Evolutionary conservation across 2,797 vertebrate genomes (phyloP).

Genomic region (Paramormyrops hopkinsi): DNA sequence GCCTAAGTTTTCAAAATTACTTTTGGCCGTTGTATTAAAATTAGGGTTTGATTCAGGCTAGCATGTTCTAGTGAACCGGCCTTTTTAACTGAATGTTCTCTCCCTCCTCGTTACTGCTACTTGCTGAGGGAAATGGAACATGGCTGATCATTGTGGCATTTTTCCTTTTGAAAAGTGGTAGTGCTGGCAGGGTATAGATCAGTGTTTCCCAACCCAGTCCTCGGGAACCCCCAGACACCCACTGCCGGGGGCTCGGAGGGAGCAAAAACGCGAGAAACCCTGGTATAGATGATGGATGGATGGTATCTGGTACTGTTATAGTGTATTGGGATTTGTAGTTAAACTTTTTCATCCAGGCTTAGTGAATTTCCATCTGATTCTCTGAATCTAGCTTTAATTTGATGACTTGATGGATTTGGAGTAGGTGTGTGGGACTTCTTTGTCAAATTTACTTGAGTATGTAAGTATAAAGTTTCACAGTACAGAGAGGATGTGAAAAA

Average conservation of each 20-base stretch:
- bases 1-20: not conserved
- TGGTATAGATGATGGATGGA: not conserved
- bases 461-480: not conserved
- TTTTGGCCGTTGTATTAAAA: not conserved
- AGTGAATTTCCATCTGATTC: not conserved
- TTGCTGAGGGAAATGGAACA: not conserved
- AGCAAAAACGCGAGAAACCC: not conserved
- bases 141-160: not conserved
- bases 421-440: not conserved
- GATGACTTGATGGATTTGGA: not conserved
- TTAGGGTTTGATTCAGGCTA: not conserved
- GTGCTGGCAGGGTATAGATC: not conserved
- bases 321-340: not conserved
- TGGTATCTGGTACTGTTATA: not conserved
- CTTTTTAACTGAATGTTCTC: not conserved
- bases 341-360: not conserved
- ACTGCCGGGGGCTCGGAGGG: not conserved
- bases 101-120: not conserved
- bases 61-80: not conserved
- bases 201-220: not conserved
- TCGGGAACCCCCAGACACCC: not conserved
- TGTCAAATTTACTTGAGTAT: not conserved
- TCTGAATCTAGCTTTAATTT: not conserved
- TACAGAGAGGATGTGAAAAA: conserved; percentile 5
- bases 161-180: not conserved